Conservation (phyloP, 2,797 vertebrate genomes). For the Heterohyrax brucei region DNA sequence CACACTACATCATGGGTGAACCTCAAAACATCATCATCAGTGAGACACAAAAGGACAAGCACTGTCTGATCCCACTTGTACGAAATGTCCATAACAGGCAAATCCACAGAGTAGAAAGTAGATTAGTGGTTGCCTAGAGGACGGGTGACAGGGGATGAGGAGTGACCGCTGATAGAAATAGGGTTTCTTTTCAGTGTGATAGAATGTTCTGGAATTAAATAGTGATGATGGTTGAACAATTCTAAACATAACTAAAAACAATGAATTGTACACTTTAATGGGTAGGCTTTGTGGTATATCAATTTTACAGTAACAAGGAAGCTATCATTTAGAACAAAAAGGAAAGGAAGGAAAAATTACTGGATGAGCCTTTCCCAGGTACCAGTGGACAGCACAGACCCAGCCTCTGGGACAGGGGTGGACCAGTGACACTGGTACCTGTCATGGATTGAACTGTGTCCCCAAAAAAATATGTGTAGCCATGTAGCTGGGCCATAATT, state of each 20-base stretch:
- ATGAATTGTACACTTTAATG: too few relatives aligned
- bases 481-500: too few relatives aligned
- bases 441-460: too few relatives aligned
- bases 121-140: neutral
- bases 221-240: neutral
- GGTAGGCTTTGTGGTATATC: too few relatives aligned
- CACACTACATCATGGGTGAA: too few relatives aligned
- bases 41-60: neutral
- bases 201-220: neutral
- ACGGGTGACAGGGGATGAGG: neutral
- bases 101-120: neutral
- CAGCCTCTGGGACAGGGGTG: too few relatives aligned
- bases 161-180: neutral
- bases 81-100: too few relatives aligned
- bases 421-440: neutral
- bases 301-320: neutral
- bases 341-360: neutral
- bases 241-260: neutral
- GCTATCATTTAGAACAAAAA: neutral
- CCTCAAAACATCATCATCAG: too few relatives aligned
- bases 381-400: neutral
- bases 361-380: neutral
- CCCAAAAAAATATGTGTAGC: too few relatives aligned
- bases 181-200: neutral
- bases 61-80: too few relatives aligned